Conservation (phyloP, 1,140 invertebrate genomes). For the Formica exsecta region DNA sequence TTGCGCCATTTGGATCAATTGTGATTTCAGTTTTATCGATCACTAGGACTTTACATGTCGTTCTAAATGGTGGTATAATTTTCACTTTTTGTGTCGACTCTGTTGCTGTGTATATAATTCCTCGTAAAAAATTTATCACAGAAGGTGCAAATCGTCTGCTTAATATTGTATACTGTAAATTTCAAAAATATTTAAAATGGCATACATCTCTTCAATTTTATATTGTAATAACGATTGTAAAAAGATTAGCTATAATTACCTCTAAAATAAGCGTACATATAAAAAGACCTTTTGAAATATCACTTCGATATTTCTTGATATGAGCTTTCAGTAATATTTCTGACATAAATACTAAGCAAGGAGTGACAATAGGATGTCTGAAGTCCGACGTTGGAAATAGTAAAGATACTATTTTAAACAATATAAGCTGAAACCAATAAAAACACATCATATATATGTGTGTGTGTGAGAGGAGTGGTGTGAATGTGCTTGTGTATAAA, state of each 20-base stretch:
- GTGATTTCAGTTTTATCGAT: conserved; percentile 84
- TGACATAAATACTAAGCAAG: conserved; percentile 93
- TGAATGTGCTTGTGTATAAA: too few species aligned
- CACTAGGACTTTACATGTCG: conserved; percentile 87
- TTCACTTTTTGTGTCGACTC: conserved; percentile 86
- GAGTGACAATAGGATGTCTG: conserved; percentile 94
- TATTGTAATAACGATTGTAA: conserved; percentile 40
- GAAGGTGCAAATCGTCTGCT: conserved; percentile 94
- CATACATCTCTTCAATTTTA: neutral
- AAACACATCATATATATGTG: conserved; percentile 22
- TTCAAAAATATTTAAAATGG: conserved; percentile 55
- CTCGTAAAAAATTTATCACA: conserved; percentile 91
- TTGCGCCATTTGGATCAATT: conserved; percentile 79
- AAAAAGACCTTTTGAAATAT: conserved; percentile 93
- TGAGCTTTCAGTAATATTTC: conserved; percentile 91
- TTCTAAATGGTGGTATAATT: conserved; percentile 90
- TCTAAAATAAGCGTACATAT: conserved; percentile 91
- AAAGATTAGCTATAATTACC: conserved; percentile 83
- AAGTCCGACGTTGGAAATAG: conserved; percentile 96
- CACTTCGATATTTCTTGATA: conserved; percentile 88
- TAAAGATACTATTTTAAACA: conserved; percentile 92
- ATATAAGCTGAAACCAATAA: conserved; percentile 89
- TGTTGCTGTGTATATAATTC: conserved; percentile 89
- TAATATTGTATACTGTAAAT: conserved; percentile 90
- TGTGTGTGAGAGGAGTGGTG: neutral